Conservation (phyloP, 2,113 vertebrate species). For the Lichenostomus cassidix region DNA sequence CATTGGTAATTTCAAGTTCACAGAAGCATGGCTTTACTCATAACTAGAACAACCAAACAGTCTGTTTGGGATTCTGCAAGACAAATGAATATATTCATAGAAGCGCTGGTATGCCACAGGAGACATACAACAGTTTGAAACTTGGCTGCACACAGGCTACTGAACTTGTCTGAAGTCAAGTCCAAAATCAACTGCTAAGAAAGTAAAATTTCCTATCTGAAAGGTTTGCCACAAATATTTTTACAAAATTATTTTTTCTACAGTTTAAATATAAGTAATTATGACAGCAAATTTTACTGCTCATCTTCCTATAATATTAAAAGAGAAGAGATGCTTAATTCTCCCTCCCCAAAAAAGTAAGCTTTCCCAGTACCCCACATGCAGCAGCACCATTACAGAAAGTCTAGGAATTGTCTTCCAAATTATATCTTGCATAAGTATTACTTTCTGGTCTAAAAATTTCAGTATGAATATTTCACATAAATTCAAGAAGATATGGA, state of each 20-base stretch:
- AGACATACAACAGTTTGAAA: background rate
- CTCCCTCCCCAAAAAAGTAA: background rate
- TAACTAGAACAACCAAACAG: background rate
- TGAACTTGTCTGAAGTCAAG: background rate
- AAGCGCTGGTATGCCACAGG: background rate
- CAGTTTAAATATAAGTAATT: background rate
- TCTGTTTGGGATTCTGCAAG: background rate
- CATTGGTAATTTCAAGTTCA: background rate
- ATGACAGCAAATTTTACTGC: background rate
- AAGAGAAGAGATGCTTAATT: background rate
- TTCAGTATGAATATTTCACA: background rate
- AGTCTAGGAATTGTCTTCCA: background rate
- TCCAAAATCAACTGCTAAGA: background rate
- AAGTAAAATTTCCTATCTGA: background rate
- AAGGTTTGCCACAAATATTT: background rate
- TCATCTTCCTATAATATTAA: background rate
- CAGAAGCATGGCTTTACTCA: background rate
- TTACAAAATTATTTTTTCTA: background rate
- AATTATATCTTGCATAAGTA: background rate
- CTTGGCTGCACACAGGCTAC: background rate
- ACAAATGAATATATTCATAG: background rate
- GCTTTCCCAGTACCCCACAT: background rate
- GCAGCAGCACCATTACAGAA: background rate
- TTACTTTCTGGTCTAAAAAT: background rate
- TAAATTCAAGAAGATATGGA: background rate